Conservation (phyloP, 2,888 invertebrate genomes). For the Euplexia lucipara region DNA sequence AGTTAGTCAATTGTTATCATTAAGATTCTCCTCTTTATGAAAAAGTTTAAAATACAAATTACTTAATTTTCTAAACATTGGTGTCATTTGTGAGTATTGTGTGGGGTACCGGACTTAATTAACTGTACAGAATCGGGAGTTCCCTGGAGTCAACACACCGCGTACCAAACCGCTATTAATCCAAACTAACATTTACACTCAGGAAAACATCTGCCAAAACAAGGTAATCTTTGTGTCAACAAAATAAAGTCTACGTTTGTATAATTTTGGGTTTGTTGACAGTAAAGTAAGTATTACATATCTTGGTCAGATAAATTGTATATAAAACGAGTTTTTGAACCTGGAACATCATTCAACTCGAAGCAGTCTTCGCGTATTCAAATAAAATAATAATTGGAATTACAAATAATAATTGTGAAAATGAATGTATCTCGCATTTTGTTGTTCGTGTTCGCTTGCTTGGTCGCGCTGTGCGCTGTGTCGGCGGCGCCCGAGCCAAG, state of each 20-base stretch:
- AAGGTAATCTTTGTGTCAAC: background rate
- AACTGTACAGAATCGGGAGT: conserved; percentile 35
- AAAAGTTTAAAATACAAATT: no score
- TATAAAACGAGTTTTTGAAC: conserved; percentile 38
- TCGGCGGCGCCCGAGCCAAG: conserved; percentile 74
- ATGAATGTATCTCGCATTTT: conserved; percentile 77
- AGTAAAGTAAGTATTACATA: background rate
- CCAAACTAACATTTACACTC: conserved; percentile 3
- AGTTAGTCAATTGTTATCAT: no score
- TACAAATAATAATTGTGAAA: conserved; percentile 47
- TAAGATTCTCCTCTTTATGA: no score
- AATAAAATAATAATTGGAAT: conserved; percentile 24
- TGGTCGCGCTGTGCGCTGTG: conserved; percentile 70
- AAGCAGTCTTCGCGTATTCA: conserved; percentile 21
- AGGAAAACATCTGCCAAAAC: background rate
- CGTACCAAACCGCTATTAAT: conserved; percentile 23
- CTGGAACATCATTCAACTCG: conserved; percentile 46
- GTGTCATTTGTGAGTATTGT: no score
- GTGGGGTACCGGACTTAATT: conserved; percentile 6
- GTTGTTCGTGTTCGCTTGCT: conserved; percentile 74
- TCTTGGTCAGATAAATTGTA: conserved; percentile 6
- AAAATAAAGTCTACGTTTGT: conserved; percentile 10
- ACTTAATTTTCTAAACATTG: no score
- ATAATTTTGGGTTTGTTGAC: background rate
- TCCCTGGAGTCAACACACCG: conserved; percentile 35